Evolutionary conservation across 2,888 invertebrate genomes (phyloP).

Genomic region (Drosophila prolongata): DNA sequence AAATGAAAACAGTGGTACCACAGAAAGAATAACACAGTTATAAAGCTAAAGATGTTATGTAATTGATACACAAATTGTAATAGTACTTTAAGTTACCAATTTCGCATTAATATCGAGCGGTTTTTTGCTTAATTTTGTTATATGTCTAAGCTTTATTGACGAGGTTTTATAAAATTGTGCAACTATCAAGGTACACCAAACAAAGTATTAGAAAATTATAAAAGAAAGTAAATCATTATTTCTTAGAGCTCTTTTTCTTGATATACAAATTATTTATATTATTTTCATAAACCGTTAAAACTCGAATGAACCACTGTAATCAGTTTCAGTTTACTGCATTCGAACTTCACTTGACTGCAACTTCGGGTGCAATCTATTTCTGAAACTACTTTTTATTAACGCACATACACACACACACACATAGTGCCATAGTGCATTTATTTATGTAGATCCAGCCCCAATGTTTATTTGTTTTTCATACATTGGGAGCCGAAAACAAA

Average conservation of each 20-base stretch:
- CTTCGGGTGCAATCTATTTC: constrained; percentile 35
- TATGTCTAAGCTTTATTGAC: no score
- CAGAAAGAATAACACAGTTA: no score
- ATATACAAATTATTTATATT: neutral
- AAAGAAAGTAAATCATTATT: neutral
- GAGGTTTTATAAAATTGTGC: no score
- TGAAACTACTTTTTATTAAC: constrained; percentile 33
- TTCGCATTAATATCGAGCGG: no score
- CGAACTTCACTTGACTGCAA: constrained; percentile 28
- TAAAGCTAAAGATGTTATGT: no score
- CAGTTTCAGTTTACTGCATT: constrained; percentile 30
- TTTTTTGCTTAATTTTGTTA: no score
- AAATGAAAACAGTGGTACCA: neutral
- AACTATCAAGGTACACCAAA: neutral
- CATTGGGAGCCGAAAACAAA: constrained; percentile 32
- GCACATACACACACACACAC: neutral
- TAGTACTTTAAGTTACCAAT: no score
- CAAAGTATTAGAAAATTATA: neutral
- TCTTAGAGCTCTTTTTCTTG: no score
- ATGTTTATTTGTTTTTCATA: constrained; percentile 42
- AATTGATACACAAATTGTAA: no score
- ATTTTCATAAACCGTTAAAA: neutral
- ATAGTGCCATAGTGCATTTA: constrained; percentile 5
- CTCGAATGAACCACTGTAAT: constrained; percentile 24
- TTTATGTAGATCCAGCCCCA: constrained; percentile 10